phyloP scores from a whole-genome alignment of 92 coral and sea anemone genomes.

The Porites divaricata region DNA sequence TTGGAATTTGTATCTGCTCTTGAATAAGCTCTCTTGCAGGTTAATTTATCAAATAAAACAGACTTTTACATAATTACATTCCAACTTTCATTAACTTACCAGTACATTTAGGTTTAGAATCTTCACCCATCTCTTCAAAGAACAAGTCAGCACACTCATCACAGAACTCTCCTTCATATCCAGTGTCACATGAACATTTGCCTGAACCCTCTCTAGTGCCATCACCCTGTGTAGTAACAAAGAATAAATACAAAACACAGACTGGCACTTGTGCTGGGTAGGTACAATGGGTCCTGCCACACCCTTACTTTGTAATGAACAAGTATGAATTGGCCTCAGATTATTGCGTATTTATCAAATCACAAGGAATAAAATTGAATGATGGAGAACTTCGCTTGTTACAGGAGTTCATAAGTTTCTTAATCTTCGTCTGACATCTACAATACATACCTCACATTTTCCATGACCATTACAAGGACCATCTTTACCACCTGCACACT shows the following conservation, averaged over 20 bases:
- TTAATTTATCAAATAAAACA: no score
- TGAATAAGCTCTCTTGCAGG: no score
- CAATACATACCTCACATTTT: conserved; percentile 74
- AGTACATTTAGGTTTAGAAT: conserved; percentile 79
- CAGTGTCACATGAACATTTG: conserved; percentile 84
- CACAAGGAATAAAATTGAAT: no score
- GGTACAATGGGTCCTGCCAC: no score
- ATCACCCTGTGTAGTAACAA: conserved; percentile 60
- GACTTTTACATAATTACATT: background rate
- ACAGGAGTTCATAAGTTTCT: no score
- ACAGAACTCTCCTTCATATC: conserved; percentile 88
- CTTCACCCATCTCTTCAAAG: conserved; percentile 85
- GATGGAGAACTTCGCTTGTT: no score
- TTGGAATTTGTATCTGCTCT: no score
- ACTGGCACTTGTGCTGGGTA: background rate
- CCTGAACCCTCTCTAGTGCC: conserved; percentile 91
- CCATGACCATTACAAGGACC: conserved; percentile 87
- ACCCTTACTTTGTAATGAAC: no score
- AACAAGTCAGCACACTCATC: conserved; percentile 89
- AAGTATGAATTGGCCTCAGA: no score
- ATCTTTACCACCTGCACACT: conserved; percentile 87
- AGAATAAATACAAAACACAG: background rate
- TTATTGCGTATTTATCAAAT: no score
- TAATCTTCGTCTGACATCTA: background rate
- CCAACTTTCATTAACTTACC: conserved; percentile 37